Evolutionary conservation across 2,797 vertebrate species (phyloP), one percentile per base, ranked within the genome.

Genomic region (Coilia nasus): DNA sequence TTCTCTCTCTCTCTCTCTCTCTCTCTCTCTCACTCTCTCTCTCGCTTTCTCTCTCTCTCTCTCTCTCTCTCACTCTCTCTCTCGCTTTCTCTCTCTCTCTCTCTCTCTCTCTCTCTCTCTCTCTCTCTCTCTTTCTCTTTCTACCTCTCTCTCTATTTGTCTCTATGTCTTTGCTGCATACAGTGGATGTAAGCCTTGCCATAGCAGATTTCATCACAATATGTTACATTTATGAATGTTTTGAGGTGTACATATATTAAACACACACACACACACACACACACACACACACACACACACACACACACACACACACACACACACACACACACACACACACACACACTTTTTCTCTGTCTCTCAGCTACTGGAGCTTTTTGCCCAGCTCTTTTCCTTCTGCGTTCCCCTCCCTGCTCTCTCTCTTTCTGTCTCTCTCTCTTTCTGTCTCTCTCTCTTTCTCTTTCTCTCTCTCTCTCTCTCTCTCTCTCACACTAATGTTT

Each of bases 401-500:
- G 35, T 41, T 41, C 35, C 35, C 35, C 35, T 41, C 2, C 35
- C 35, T 5, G 35, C 35, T 41, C 83, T 60, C 83, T 62, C 82
- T 88, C 87, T 89, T 14, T 25, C 50, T 47, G 23, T 82, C 57
- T 21, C 28, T 64, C n/a, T 64, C 64, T 31, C 47, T 31, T 25
- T 71, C 64, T 41, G 2, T 41, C 35, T 41, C 35, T 41, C 35
- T 41, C 35, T 41, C 35, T 41, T 5, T 41, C 35, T 41, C 35
- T 41, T 5, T 41, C 35, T 41, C 35, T 41, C 35, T 2, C 35
- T 2, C 35, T 2, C 35, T 2, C 35, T 2, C 35, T 2, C 67
- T 6, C 67, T 25, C 67, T 25, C 67, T 28, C 81, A 91, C 87
- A 88, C 75, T 46, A 6, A 71, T 84, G 64, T 71, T 71, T 71